Base-by-base conservation (phyloP, 2,888 invertebrate genomes). In the Amphipoea lucens region DNA sequence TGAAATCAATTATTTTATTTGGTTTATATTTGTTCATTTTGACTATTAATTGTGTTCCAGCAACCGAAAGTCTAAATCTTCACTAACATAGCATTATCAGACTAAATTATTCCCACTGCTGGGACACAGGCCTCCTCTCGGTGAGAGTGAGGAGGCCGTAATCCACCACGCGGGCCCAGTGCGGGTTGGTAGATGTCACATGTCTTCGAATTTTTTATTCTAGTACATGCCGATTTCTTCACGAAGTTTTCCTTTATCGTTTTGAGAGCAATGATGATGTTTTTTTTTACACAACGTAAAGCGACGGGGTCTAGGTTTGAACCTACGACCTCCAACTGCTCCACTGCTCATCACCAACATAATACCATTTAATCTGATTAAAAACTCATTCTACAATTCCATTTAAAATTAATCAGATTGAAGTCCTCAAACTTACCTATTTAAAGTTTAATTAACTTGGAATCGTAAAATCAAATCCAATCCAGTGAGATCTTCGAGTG, bases 391-490 rank as follows among this genome's bases (percentile, higher is more conserved):
- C 60, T n/a, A 74, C 70, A 73, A 82, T 74, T 82, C 79, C 65
- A 86, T 86, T 80, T 69, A 66, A 80, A 81, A 78, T 84, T 75
- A 89, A 89, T 89, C 74, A 82, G 71, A 84, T 85, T 81, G 45
- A 79, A 85, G 74, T 81, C 79, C 54, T 78, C 75, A 65, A 84
- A 87, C 80, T 80, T 79, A 75, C 76, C 86, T 88, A 88, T 89
- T 87, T 84, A 78, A 88, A 86, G 60, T 88, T 90, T 88, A 89
- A 90, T 90, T 89, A 90, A 90, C 70, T 84, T 74, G 62, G 57
- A 87, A 87, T 84, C 84, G 81, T 83, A 74, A 87, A 88, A 90
- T 89, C 88, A 81, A 85, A 88, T 82, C 76, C 78, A 81, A 84
- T 84, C 74, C 76, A 79, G 42, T 73, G 76, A 63, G 70, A 79